Base-by-base conservation (phyloP, 2,888 invertebrate genomes). In the Prosopocoilus inquinatus region DNA sequence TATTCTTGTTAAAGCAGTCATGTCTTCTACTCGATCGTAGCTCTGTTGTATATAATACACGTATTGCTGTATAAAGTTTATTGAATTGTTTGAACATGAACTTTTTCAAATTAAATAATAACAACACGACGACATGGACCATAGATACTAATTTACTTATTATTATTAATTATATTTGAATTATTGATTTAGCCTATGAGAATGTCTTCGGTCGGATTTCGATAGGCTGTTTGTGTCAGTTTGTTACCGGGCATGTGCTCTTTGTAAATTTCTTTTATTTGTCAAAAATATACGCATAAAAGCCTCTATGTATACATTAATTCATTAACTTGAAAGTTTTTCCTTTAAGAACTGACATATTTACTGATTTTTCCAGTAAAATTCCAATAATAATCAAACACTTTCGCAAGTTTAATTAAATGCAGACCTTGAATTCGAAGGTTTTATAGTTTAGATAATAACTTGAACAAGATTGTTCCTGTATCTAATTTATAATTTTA, bases 1-100 rank as follows among this genome's bases (percentile, higher is more conserved):
- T 69, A 68, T 66, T 66, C 66, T 67, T 68, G 67, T 68, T 69
- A 66, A 48, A 46, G 33, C 41, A 16, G 12, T n/a, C 41, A 41
- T 41, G 50, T 57, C 50, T 41, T 43, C 36, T 44, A 32, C 33
- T 34, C 43, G 53, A 50, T 43, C 57, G 46, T 50, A 52, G 64
- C 66, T 66, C 67, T 67, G 62, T 66, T 70, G 70, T 69, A 69
- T 57, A 53, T 57, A 57, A 9, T 66, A 69, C 69, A 69, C 65
- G 67, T 66, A 69, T 69, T 68, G 68, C 68, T 69, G 67, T 66
- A 68, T 65, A 67, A 59, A 61, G 57, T 64, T 58, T 60, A 60
- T 59, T 9, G 41, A 41, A 41, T 15, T 41, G 41, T 41, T 41
- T 16, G 13, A 46, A 28, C 20, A 28, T 28, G 20, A 28, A 28